phyloP scores from a whole-genome alignment of 2,888 invertebrate genomes.

The Athalia rosae region DNA sequence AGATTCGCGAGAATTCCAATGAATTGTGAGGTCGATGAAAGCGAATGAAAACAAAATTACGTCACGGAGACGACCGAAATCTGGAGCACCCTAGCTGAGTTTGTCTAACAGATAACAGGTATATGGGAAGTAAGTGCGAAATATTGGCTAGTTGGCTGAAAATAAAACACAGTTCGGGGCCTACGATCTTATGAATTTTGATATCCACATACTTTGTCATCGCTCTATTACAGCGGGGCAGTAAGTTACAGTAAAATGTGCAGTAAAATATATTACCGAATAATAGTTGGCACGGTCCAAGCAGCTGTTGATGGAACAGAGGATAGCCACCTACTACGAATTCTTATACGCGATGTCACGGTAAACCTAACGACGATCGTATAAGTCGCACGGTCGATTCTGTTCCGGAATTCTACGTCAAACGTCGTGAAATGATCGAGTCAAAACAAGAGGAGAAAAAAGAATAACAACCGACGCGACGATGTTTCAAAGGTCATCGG shows the following conservation, averaged over 20 bases:
- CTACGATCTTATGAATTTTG: background rate
- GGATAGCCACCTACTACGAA: slow-evolving; percentile 4
- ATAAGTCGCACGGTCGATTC: background rate
- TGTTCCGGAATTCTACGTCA: background rate
- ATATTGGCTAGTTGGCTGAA: background rate
- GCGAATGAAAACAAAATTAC: slow-evolving; percentile 20
- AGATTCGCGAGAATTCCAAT: background rate
- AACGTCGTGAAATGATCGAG: slow-evolving; percentile 6
- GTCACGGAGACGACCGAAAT: slow-evolving; percentile 8
- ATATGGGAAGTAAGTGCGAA: slow-evolving; percentile 20
- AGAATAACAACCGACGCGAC: background rate
- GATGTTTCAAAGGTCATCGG: slow-evolving; percentile 30
- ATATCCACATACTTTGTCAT: slow-evolving; percentile 18
- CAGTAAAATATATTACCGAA: slow-evolving; percentile 33
- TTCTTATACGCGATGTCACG: background rate
- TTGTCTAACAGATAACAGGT: slow-evolving; percentile 10
- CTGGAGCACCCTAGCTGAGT: slow-evolving; percentile 4
- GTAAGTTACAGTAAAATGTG: slow-evolving; percentile 17
- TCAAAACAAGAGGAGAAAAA: background rate
- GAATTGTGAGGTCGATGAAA: slow-evolving; percentile 17
- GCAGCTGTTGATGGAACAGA: background rate
- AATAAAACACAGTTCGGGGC: background rate
- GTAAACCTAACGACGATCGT: slow-evolving; percentile 11
- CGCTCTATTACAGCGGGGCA: slow-evolving; percentile 6
- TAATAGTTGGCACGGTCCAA: slow-evolving; percentile 28